Evolutionary conservation across 2,797 vertebrate species (phyloP), one percentile per base, ranked within the genome.

Genomic region (Miichthys miiuy): DNA sequence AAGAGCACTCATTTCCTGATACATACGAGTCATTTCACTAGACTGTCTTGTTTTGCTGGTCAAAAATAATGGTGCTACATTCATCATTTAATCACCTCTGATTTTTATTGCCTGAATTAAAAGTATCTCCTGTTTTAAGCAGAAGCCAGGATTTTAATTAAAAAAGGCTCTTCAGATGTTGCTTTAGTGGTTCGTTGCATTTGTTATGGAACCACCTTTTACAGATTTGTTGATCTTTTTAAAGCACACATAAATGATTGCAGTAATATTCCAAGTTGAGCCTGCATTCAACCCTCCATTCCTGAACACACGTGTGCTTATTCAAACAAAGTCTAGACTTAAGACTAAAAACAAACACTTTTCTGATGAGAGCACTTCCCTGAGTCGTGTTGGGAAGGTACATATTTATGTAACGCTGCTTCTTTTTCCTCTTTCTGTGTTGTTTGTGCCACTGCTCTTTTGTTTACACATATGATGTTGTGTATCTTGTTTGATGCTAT

Each of bases 381-480:
- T 27, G 11, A 48, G 34, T 34, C 27, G 13, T 50, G 11, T 50
- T 27, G 44, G 16, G 34, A 54, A 52, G 1, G 21, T 25, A 54
- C n/a, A 58, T 75, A 23, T 48, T 71, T 25, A 54, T 75, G 8
- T 64, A 4, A n/a, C 60, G 38, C 48, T 68, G 10, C 57, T 38
- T 66, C 41, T 60, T 6, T 52, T 48, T 73, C 23, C 60, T 58
- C 2, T 21, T 6, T 34, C 34, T 14, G 27, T 23, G 21, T 41
- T 52, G 42, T 52, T 55, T 41, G 48, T 38, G 56, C 13, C 71
- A 20, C n/a, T 72, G 25, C 6, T 20, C 16, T 66, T 81, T 57
- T 51, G 18, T 61, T 42, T 38, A 16, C 44, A 17, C 21, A 14
- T 60, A 4, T 30, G 11, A 25, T 48, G 27, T 52, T 48, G 13